These are phyloP conservation scores for Eulemur rufifrons DNA, from an alignment of 2,113 vertebrate genomes.

Conservation along the genomic window DNA sequence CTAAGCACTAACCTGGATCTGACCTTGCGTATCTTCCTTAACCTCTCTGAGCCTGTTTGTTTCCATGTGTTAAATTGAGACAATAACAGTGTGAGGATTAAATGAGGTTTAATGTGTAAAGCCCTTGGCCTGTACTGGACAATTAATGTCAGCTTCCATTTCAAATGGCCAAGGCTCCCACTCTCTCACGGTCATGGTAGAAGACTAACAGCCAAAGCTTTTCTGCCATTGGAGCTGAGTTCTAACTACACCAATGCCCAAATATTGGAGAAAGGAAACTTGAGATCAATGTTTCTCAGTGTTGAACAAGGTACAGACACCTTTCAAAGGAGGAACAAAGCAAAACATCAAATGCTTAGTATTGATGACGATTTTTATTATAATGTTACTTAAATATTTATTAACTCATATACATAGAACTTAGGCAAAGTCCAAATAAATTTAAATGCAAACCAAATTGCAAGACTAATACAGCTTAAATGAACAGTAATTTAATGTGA, in stretches of 20 bases:
- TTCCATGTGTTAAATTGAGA: not conserved
- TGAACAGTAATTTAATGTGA: not conserved
- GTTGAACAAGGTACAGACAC: not conserved
- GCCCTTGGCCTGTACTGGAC: not conserved
- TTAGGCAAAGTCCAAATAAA: not conserved
- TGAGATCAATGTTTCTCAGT: not conserved
- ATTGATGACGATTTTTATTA: not conserved
- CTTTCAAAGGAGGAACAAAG: slow-evolving; percentile 20
- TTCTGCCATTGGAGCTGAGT: not conserved
- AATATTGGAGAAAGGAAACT: not conserved
- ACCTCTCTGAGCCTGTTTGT: not conserved
- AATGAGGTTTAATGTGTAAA: not conserved
- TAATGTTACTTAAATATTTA: not conserved
- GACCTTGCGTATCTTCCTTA: not conserved
- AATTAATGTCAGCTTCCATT: not conserved
- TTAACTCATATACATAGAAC: not conserved
- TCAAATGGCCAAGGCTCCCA: not conserved
- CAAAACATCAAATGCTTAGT: not conserved
- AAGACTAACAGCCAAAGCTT: not conserved
- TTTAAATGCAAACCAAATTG: slow-evolving; percentile 12
- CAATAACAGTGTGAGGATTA: not conserved
- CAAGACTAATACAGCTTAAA: not conserved
- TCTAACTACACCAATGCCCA: not conserved
- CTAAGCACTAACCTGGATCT: not conserved
- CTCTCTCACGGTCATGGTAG: not conserved